Base-by-base conservation (phyloP, 2,797 vertebrate species). In the Helarctos malayanus region DNA sequence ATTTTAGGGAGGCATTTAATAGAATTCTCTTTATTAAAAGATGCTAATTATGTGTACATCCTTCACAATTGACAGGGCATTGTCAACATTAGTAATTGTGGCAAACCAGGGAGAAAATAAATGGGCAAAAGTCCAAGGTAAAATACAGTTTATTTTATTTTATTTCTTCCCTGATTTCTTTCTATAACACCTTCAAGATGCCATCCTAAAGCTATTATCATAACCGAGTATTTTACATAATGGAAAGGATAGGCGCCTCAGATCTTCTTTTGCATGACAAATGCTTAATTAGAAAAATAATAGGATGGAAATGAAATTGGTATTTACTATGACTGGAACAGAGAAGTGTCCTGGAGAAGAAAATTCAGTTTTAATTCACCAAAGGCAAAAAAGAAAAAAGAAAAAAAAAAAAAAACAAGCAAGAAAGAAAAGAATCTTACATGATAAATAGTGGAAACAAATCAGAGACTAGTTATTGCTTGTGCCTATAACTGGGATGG, bases 281-380 rank as follows among this genome's bases (percentile, higher is more conserved):
- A 98, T 98, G 94, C 98, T 98, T 99, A 98, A 99, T 99, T 98
- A 98, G 98, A 98, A 98, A 99, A 98, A 98, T 99, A 98, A 98
- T 98, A 97, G 97, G 97, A 98, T 98, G 97, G 98, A 99, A 98
- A 98, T 98, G 97, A 98, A 99, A 98, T 98, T 99, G 98, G 91
- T 98, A 97, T 98, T 99, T 98, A 98, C 98, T 98, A 96, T 98
- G 98, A 96, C 96, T 98, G 94, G 97, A 92, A 96, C 83, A 68
- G 79, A 95, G 71, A 83, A 71, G 97, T 97, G 52, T 98, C 89
- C 96, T 93, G 86, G 95, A 98, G 93, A 98, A 96, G 92, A 97
- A 98, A 98, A 97, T 82, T 97, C 80, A 80, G 92, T 95, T 97
- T 97, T 96, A 95, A 96, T 94, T 96, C 95, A 98, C 97, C 91